phyloP scores from a whole-genome alignment of 2,113 vertebrate species.

The Dromiciops gliroides region DNA sequence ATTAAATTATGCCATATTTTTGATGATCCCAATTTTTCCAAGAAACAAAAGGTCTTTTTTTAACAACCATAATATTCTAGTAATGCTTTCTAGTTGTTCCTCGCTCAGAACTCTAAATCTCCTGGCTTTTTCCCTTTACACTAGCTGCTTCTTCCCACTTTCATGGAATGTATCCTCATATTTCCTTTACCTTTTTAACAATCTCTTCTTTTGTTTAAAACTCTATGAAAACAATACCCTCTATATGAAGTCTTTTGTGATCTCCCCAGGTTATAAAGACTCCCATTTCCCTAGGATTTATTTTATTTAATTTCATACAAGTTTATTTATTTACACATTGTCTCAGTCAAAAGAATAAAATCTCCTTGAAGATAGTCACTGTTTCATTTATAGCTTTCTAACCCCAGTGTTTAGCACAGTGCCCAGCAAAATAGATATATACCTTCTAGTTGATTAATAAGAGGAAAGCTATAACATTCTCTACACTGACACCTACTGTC shows the following conservation, averaged over 20 bases:
- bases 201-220: background rate
- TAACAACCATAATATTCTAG: background rate
- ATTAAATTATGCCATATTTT: background rate
- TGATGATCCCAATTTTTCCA: background rate
- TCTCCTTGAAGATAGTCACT: background rate
- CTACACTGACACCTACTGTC: background rate
- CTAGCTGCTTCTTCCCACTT: background rate
- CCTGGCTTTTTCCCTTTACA: background rate
- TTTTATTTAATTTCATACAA: background rate
- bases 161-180: background rate
- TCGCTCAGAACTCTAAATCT: background rate
- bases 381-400: background rate
- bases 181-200: background rate
- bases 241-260: background rate
- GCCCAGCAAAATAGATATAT: too few species aligned
- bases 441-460: too few species aligned
- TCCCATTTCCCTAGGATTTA: background rate
- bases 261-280: background rate
- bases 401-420: background rate
- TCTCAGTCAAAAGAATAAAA: background rate
- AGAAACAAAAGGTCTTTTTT: background rate
- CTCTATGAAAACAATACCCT: background rate
- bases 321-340: background rate
- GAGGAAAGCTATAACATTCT: background rate
- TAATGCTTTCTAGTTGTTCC: background rate